These are phyloP conservation scores for Petrosia ficiformis DNA, from an alignment of 37 sponge, comb jelly and placozoan species.

Conservation along the genomic window DNA sequence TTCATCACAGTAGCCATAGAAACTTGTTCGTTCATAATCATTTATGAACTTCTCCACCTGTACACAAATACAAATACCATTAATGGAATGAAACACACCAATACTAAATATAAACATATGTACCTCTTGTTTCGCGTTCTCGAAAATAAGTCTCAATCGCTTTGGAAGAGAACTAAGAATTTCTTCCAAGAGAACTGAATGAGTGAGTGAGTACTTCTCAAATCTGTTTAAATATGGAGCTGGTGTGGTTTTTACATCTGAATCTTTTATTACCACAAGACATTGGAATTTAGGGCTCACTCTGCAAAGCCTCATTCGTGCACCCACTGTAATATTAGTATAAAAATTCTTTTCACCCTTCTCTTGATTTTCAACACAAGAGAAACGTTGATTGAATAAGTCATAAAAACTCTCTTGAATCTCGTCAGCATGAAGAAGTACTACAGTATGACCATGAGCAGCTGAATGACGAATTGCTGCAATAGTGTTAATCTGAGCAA, in stretches of 20 bases:
- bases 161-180: slow-evolving; percentile 6
- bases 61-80: neutral
- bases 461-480: slow-evolving; percentile 65
- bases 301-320: slow-evolving; percentile 48
- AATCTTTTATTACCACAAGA: slow-evolving; percentile 37
- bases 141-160: slow-evolving; percentile 6
- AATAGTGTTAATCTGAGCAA: slow-evolving; percentile 44
- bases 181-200: slow-evolving; percentile 32
- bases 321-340: slow-evolving; percentile 64
- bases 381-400: slow-evolving; percentile 50
- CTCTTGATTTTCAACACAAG: slow-evolving; percentile 17
- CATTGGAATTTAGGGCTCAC: slow-evolving; percentile 59
- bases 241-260: slow-evolving; percentile 42
- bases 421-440: slow-evolving; percentile 65
- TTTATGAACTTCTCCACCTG: too few relatives aligned
- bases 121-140: slow-evolving; percentile 9
- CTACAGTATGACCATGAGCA: slow-evolving; percentile 52
- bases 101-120: neutral
- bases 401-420: slow-evolving; percentile 83
- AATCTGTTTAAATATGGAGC: slow-evolving; percentile 68
- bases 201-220: slow-evolving; percentile 56
- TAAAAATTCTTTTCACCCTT: slow-evolving; percentile 19
- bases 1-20: slow-evolving; percentile 34
- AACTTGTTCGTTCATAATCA: slow-evolving; percentile 7
- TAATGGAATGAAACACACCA: too few relatives aligned